phyloP scores from a whole-genome alignment of 2,113 vertebrate genomes.

The Anarhynchus alexandrinus region DNA sequence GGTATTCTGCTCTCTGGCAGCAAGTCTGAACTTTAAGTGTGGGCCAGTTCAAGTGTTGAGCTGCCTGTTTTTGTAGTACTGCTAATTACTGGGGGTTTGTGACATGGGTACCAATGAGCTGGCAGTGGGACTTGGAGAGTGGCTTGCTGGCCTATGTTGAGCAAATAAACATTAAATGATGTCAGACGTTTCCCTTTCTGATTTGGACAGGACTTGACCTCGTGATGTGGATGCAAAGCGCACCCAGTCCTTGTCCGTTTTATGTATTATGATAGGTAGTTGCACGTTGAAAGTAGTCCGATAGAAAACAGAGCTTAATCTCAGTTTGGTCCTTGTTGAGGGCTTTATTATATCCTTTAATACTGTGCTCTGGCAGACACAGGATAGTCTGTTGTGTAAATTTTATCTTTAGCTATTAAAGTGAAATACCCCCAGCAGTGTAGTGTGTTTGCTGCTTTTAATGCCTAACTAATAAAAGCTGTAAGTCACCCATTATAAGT shows the following conservation, averaged over 20 bases:
- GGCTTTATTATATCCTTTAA: not conserved
- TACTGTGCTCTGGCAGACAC: not conserved
- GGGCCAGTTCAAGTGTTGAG: not conserved
- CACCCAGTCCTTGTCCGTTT: not conserved
- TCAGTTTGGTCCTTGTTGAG: not conserved
- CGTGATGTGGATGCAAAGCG: not conserved
- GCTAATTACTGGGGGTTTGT: not conserved
- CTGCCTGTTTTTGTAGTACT: not conserved
- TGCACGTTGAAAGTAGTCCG: accelerated
- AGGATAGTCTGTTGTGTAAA: not conserved
- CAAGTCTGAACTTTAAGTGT: not conserved
- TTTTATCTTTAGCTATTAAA: not conserved
- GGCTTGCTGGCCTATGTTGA: not conserved
- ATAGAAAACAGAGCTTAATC: not conserved
- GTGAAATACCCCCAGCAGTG: not conserved
- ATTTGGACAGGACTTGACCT: not conserved
- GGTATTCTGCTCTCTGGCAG: not conserved
- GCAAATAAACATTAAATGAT: not conserved
- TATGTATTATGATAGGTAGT: not conserved
- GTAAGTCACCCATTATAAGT: not conserved
- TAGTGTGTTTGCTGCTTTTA: not conserved
- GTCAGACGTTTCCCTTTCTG: not conserved
- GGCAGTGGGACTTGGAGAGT: not conserved
- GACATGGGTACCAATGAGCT: not conserved
- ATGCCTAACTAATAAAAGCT: not conserved